These are phyloP conservation scores for Cariama cristata DNA, from an alignment of 2,113 vertebrate species.

Conservation along the genomic window DNA sequence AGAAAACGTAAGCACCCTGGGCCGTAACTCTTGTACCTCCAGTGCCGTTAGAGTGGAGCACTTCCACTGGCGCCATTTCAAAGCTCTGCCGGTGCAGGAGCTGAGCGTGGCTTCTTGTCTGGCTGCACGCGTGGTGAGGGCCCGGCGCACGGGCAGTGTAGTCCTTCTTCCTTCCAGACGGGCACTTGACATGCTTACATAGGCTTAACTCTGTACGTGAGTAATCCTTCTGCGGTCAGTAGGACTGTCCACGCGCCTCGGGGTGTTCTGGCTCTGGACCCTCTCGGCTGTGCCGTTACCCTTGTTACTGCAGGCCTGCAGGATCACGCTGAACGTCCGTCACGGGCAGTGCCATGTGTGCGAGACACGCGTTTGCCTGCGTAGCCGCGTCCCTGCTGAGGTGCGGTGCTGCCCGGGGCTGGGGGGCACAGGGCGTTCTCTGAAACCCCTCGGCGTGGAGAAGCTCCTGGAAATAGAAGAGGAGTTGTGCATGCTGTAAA, in stretches of 20 bases:
- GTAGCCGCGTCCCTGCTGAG: background rate
- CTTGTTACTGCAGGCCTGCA: background rate
- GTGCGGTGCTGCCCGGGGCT: rapidly evolving
- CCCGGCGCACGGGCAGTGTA: rapidly evolving
- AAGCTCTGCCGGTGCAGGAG: no score
- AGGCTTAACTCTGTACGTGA: no score
- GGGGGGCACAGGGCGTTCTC: background rate
- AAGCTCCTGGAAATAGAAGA: background rate
- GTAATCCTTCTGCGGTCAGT: background rate
- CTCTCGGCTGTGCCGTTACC: background rate
- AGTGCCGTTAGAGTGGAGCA: rapidly evolving
- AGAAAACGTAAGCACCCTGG: background rate
- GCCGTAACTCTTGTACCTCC: background rate
- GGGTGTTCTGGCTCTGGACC: background rate
- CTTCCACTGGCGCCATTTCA: no score
- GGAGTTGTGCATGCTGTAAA: background rate
- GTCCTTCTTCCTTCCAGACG: background rate
- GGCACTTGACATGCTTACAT: rapidly evolving
- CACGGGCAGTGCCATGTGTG: rapidly evolving
- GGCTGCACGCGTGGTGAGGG: background rate
- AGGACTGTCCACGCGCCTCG: rapidly evolving
- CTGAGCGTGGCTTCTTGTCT: background rate
- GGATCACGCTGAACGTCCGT: rapidly evolving
- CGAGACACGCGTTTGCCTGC: rapidly evolving
- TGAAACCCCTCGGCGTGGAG: rapidly evolving